Base-by-base conservation (phyloP, 1,140 invertebrate genomes). In the Ooceraea biroi region DNA sequence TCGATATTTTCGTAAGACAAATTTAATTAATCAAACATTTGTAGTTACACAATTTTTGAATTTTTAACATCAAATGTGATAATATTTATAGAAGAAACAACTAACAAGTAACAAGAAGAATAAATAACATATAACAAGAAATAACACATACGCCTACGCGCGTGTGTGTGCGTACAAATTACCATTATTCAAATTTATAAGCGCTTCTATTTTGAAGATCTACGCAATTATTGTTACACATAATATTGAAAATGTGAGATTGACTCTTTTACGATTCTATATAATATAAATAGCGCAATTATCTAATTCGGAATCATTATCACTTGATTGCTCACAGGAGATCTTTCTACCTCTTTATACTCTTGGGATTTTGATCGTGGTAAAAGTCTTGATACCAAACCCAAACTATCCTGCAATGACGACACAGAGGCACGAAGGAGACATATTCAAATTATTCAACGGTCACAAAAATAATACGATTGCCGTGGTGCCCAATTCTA, bases 301-400 rank as follows among this genome's bases (percentile, higher is more conserved):
- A 52, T 46, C 10, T 14, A 30, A 85, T 55, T 10, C n/a, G 36
- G 85, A 57, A 80, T 80, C 11, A 57, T 19, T 14, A 5, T 8
- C 25, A 58, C 83, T 55, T 84, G 60, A 57, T 94, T 94, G 60
- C 86, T 95, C 94, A 7, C 94, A 97, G 97, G 97, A 97, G 94
- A 95, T 97, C 30, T 94, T 97, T 84, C 93, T 97, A 66, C 97
- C 97, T 11, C 94, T 97, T 0, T 97, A 97, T 89, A 97, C 96
- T 12, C 92, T 97, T 69, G 95, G 96, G 17, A 95, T 97, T 73
- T 93, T 97, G 73, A 97, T 97, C 86, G 95, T 97, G 74, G 95
- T 97, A 41, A 97, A 97, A 91, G 95, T 96, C 85, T 92, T 96
- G 77, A 95, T 97, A 89, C 96, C 96, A 25, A 97, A 97, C 92